Base-by-base conservation (phyloP, 2,113 vertebrate species). In the Nymphicus hollandicus region DNA sequence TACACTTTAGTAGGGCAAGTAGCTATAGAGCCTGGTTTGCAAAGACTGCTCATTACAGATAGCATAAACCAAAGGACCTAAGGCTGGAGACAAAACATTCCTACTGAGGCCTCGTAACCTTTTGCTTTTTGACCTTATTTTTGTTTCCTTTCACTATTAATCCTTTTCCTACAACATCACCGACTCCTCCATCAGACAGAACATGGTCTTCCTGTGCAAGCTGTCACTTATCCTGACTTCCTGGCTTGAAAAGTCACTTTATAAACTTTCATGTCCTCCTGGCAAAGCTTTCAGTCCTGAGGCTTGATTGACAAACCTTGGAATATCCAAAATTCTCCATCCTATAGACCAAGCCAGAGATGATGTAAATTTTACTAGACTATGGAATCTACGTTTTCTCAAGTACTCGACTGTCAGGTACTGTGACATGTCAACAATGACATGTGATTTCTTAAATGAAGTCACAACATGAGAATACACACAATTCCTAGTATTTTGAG, bases 371-470 rank as follows among this genome's bases (percentile, higher is more conserved):
- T 86, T 89, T 77, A 61, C n/a, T 61, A 53, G 22, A 27, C 22
- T 49, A 27, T 0, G 0, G 50, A 72, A 64, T 22, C 1, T 4
- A 68, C 41, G 22, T 71, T 56, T 13, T 39, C 58, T 70, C 17
- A 65, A 22, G 11, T 56, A 56, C 33, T 83, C 0, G 0, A 47
- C 58, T 39, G 44, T 65, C 41, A 47, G 39, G 16, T 44, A 80
- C 23, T 23, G 37, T 50, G 63, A 76, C 17, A 28, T 14, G 22
- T 44, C 46, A 64, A 61, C 14, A 47, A 27, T 10, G 29, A 71
- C 27, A 53, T 8, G 10, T 10, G 23, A 61, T 53, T 87, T 58
- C 29, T 22, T 37, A 53, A 55, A 70, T 16, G 8, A 73, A 69
- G 2, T 20, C 44, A 6, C 46, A 90, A 41, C 22, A 53, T 9